phyloP scores from a whole-genome alignment of 2,888 invertebrate species.

The Sylvicola cinctus region DNA sequence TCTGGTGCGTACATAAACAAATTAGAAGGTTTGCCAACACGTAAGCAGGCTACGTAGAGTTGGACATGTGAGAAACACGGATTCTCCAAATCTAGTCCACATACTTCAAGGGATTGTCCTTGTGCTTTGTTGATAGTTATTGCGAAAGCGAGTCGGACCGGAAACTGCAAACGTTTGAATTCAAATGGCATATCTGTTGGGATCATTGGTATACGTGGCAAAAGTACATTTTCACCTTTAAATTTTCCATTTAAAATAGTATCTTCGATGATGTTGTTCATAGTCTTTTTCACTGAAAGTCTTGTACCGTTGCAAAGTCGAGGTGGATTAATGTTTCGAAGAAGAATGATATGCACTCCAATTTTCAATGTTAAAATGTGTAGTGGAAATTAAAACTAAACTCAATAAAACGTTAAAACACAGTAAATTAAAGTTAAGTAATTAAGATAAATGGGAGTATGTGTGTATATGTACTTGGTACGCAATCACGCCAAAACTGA shows the following conservation, averaged over 20 bases:
- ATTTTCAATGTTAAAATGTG: too few relatives aligned
- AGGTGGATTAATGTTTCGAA: conserved; percentile 12
- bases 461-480: too few relatives aligned
- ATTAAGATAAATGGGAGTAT: too few relatives aligned
- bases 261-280: conserved; percentile 12
- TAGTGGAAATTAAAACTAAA: too few relatives aligned
- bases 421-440: too few relatives aligned
- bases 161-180: conserved; percentile 12
- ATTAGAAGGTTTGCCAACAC: conserved; percentile 5
- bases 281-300: conserved; percentile 6
- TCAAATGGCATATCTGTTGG: conserved; percentile 13
- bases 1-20: conserved; percentile 6
- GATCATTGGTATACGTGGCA: conserved; percentile 17
- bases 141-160: conserved; percentile 11
- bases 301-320: conserved; percentile 12
- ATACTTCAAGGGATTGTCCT: conserved; percentile 11
- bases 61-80: conserved; percentile 11
- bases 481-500: too few relatives aligned
- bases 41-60: conserved; percentile 12
- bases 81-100: conserved; percentile 10
- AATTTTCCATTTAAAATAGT: conserved; percentile 10
- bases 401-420: too few relatives aligned
- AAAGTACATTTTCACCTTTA: conserved; percentile 11
- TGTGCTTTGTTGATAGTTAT: conserved; percentile 15
- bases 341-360: conserved; percentile 12